Evolutionary conservation across 2,113 vertebrate genomes (phyloP).

Genomic region (Nannobrachium achirus): DNA sequence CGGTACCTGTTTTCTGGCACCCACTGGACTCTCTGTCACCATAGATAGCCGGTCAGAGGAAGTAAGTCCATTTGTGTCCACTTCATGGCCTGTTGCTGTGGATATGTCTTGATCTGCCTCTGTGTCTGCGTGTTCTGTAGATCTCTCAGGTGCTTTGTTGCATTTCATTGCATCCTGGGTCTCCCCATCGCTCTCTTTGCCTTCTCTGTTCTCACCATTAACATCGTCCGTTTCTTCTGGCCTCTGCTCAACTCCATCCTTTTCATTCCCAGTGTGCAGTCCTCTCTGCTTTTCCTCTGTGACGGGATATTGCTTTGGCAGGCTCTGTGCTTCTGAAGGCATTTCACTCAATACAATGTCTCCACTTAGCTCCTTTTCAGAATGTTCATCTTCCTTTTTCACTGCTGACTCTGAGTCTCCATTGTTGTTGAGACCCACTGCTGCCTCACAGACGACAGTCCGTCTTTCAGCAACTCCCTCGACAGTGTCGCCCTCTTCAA

Average conservation of each 20-base stretch:
- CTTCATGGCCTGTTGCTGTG: background rate
- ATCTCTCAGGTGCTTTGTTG: conserved; percentile 8
- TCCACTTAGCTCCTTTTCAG: conserved; percentile 20
- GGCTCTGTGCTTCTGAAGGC: conserved; percentile 7
- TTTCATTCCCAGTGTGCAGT: background rate
- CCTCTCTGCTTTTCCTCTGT: conserved; percentile 1
- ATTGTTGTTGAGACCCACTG: conserved; percentile 6
- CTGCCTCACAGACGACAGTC: background rate
- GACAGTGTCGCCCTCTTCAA: conserved; percentile 65
- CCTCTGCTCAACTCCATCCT: background rate
- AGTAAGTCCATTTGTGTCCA: conserved; percentile 14
- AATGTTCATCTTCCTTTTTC: conserved; percentile 28
- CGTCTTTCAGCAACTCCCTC: conserved; percentile 18
- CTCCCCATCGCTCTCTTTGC: background rate
- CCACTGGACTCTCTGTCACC: conserved; percentile 14
- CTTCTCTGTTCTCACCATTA: conserved; percentile 18
- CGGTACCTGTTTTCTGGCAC: conserved; percentile 60
- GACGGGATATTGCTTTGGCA: background rate
- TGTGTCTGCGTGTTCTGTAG: background rate
- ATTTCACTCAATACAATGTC: background rate
- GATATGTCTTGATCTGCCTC: conserved; percentile 11
- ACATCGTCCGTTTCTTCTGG: background rate
- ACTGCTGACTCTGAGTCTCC: conserved; percentile 7
- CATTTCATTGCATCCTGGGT: background rate
- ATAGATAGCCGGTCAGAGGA: conserved; percentile 20